Conservation (phyloP, 2,113 vertebrate genomes). For the Myrmecobius fasciatus region DNA sequence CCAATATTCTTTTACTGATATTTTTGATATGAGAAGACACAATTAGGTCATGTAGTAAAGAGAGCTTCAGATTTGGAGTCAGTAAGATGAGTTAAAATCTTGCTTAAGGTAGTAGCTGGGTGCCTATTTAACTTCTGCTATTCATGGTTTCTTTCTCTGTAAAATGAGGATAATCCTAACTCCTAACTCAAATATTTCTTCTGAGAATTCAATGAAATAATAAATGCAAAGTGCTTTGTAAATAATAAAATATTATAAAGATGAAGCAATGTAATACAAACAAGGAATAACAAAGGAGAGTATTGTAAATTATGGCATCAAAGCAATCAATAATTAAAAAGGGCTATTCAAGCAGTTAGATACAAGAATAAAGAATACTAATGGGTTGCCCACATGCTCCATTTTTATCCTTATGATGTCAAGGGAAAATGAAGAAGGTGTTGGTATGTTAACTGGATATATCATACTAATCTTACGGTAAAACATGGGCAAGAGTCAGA, state of each 20-base stretch:
- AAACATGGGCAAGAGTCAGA: background rate
- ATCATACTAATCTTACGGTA: background rate
- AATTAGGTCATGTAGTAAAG: background rate
- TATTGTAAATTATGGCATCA: background rate
- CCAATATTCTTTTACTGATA: background rate
- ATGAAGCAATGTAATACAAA: background rate
- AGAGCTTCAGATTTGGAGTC: background rate
- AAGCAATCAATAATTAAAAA: background rate
- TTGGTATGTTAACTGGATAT: background rate
- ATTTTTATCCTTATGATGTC: background rate
- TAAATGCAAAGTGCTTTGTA: conserved; percentile 2
- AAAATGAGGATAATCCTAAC: background rate
- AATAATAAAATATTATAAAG: background rate
- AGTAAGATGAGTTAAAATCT: background rate
- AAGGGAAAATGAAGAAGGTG: background rate
- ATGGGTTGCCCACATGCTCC: background rate
- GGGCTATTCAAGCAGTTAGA: background rate
- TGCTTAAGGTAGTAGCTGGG: background rate
- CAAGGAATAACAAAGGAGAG: background rate
- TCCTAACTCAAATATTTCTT: background rate
- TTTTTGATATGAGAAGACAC: background rate
- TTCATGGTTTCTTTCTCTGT: background rate
- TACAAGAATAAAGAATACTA: background rate
- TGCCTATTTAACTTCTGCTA: background rate
- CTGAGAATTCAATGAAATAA: background rate